Conservation (phyloP, 2,888 invertebrate species). For the Imbricaverruca yamaguchii region DNA sequence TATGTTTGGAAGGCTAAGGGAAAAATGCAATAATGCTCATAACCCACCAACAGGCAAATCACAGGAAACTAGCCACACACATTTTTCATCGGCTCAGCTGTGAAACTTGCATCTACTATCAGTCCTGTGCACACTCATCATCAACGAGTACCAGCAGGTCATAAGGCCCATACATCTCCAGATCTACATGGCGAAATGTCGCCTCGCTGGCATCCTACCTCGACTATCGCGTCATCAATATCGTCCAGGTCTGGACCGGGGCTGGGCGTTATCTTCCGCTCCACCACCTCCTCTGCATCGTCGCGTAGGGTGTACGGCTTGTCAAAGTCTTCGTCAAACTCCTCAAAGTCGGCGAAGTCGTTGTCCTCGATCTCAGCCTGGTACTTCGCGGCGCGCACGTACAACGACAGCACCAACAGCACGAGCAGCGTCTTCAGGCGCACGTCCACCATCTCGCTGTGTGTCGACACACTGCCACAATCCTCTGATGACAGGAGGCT, state of each 20-base stretch:
- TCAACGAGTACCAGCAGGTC: too few species aligned
- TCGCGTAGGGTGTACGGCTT: slow-evolving; percentile 31
- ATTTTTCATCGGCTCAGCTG: too few species aligned
- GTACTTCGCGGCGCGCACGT: slow-evolving; percentile 25
- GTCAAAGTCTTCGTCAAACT: slow-evolving; percentile 58
- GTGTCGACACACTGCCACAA: too few species aligned
- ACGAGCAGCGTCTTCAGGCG: slow-evolving; percentile 10
- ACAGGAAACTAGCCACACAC: too few species aligned
- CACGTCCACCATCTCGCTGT: background rate
- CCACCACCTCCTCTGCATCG: slow-evolving; percentile 35
- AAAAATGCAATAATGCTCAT: too few species aligned
- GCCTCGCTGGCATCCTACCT: slow-evolving; percentile 43
- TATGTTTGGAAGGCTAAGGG: too few species aligned
- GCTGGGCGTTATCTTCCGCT: slow-evolving; percentile 33
- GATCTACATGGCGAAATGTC: too few species aligned
- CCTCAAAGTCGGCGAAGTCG: slow-evolving; percentile 92
- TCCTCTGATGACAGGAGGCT: too few species aligned
- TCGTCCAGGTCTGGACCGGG: slow-evolving; percentile 36
- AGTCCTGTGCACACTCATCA: too few species aligned
- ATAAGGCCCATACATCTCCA: too few species aligned
- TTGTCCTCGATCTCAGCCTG: slow-evolving; percentile 57
- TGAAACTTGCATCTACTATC: too few species aligned
- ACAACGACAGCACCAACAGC: slow-evolving; percentile 5
- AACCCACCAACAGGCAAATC: too few species aligned
- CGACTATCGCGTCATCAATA: slow-evolving; percentile 55